A percentile compares a stretch with the other conserved stretches of the same genome.
These are phyloP conservation scores for Actinia equina DNA, from an alignment of 64 coral and sea anemone genomes.

Conservation along the genomic window DNA sequence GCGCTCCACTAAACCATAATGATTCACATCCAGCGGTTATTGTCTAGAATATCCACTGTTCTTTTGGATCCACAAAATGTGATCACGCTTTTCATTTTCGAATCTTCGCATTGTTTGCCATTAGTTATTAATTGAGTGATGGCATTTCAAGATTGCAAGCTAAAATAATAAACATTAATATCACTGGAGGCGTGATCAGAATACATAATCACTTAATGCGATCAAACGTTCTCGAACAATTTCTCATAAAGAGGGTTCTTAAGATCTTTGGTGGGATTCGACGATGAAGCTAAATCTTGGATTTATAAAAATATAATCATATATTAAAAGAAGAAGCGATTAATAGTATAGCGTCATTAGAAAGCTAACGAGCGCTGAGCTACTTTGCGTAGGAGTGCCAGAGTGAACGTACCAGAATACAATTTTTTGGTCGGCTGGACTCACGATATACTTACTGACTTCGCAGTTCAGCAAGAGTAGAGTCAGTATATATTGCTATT, in stretches of 20 bases:
- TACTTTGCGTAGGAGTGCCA: slow-evolving; percentile 3
- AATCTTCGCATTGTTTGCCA: neutral
- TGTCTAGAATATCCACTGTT: slow-evolving; percentile 5
- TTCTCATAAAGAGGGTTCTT: neutral
- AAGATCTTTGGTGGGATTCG: neutral
- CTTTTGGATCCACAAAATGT: slow-evolving; percentile 20
- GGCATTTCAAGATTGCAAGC: neutral
- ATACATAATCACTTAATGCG: slow-evolving; percentile 15
- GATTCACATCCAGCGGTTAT: neutral
- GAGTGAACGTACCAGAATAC: neutral
- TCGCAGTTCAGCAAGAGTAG: neutral
- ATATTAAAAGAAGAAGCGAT: neutral
- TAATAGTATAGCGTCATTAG: neutral
- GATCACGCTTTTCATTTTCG: neutral
- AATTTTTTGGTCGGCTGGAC: slow-evolving; percentile 1
- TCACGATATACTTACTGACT: neutral
- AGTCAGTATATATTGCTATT: neutral
- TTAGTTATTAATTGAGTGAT: slow-evolving; percentile 13
- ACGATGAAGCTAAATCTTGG: neutral
- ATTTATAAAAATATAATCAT: neutral
- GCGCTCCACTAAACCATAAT: slow-evolving; percentile 16
- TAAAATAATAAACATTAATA: neutral
- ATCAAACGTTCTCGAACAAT: slow-evolving; percentile 1
- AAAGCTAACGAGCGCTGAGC: neutral
- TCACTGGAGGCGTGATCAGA: slow-evolving; percentile 9